A percentile compares a stretch with the other conserved stretches of the same genome.
phyloP scores from a whole-genome alignment of 2,113 vertebrate genomes.

The Calyptomena viridis region DNA sequence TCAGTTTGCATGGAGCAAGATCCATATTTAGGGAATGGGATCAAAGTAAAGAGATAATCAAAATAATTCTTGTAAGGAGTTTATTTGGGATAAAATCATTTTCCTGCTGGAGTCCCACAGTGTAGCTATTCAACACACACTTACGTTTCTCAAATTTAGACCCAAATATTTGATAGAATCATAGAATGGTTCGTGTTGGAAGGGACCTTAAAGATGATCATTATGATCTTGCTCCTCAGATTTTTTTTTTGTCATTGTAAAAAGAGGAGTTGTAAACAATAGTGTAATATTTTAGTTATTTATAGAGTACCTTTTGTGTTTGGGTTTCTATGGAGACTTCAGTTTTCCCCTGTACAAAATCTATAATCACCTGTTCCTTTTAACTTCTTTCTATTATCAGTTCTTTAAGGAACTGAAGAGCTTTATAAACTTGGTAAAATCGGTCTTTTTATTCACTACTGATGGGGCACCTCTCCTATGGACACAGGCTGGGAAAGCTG shows the following conservation, averaged over 20 bases:
- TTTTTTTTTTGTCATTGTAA: background rate
- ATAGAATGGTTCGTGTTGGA: background rate
- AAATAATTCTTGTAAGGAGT: background rate
- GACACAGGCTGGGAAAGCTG: background rate
- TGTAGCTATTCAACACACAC: background rate
- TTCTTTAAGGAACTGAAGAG: background rate
- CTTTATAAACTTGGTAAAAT: background rate
- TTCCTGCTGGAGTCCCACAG: background rate
- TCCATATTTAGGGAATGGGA: background rate
- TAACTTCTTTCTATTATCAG: background rate
- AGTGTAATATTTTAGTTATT: background rate
- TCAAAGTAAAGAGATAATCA: constrained; percentile 25
- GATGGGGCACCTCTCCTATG: background rate
- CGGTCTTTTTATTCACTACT: background rate
- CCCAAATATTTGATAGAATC: background rate
- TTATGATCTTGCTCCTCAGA: background rate
- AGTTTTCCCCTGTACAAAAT: background rate
- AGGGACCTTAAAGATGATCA: background rate
- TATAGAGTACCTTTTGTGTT: background rate
- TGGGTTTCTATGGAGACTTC: background rate
- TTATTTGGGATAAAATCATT: constrained; percentile 1
- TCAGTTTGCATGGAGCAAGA: background rate
- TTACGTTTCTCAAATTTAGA: background rate
- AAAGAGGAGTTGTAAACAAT: background rate
- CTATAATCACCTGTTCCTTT: background rate